These are phyloP conservation scores for Tyto alba DNA, from an alignment of 2,113 vertebrate species.

Conservation along the genomic window DNA sequence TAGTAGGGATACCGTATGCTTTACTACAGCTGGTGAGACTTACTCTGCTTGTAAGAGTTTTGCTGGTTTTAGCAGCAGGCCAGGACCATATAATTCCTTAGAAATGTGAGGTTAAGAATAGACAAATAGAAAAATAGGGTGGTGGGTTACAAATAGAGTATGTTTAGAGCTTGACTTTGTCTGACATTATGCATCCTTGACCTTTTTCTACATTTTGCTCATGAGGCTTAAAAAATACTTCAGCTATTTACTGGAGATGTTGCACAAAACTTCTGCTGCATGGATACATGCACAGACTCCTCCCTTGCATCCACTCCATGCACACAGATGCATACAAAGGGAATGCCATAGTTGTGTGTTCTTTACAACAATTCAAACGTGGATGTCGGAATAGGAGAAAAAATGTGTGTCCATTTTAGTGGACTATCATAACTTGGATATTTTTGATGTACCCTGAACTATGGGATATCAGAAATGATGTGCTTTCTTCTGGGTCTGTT, in stretches of 20 bases:
- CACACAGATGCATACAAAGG: not conserved
- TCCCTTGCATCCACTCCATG: accelerated
- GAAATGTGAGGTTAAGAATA: not conserved
- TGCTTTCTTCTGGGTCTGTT: not conserved
- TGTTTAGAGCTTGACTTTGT: not conserved
- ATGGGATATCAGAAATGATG: not conserved
- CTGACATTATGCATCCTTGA: not conserved
- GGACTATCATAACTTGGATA: not conserved
- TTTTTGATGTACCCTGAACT: not conserved
- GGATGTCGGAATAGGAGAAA: not conserved
- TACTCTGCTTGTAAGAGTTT: not conserved
- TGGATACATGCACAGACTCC: not conserved
- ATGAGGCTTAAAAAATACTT: not conserved
- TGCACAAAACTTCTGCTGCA: not conserved
- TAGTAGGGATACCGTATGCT: not conserved
- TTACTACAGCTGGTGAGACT: not conserved
- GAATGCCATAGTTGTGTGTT: not conserved
- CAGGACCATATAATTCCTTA: not conserved
- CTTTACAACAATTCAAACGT: not conserved
- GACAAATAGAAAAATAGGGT: not conserved
- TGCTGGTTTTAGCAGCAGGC: not conserved
- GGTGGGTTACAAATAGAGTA: not conserved
- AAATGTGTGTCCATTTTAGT: accelerated
- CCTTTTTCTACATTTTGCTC: not conserved
- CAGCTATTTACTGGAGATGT: not conserved